Conservation (phyloP, 2,113 vertebrate species). For the Felis catus region DNA sequence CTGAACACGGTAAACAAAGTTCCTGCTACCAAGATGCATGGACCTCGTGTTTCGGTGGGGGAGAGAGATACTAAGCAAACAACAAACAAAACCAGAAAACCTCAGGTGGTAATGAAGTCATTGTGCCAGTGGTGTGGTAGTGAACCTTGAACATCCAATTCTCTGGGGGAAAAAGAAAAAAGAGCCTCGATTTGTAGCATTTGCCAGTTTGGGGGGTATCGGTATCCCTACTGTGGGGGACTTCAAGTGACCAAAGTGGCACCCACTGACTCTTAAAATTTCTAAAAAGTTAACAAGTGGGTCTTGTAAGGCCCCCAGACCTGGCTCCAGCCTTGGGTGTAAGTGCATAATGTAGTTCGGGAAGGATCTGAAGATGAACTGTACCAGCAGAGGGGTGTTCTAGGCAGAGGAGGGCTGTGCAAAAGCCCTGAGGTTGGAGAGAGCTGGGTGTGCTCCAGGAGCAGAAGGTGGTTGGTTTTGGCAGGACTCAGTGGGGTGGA, state of each 20-base stretch:
- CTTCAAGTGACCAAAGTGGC: background rate
- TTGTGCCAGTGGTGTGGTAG: rapidly evolving
- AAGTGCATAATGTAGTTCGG: background rate
- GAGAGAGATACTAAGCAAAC: background rate
- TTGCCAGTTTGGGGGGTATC: background rate
- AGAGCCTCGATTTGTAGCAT: background rate
- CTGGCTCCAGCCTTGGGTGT: background rate
- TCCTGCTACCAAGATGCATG: background rate
- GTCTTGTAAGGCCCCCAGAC: background rate
- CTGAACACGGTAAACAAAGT: background rate
- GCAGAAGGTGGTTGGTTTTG: background rate
- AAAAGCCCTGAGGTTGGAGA: constrained; percentile 13
- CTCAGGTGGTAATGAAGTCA: background rate
- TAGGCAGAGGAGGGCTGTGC: background rate
- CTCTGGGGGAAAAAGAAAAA: background rate
- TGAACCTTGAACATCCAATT: background rate
- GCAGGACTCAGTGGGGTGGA: rapidly evolving
- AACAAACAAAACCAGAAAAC: background rate
- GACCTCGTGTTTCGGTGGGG: background rate
- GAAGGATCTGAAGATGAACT: background rate
- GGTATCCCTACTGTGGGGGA: background rate
- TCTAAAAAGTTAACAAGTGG: background rate
- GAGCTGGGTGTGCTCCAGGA: background rate
- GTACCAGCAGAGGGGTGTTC: background rate
- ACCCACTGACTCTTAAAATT: background rate